Base-by-base conservation (phyloP, 2,888 invertebrate species). In the Ctena decussata region DNA sequence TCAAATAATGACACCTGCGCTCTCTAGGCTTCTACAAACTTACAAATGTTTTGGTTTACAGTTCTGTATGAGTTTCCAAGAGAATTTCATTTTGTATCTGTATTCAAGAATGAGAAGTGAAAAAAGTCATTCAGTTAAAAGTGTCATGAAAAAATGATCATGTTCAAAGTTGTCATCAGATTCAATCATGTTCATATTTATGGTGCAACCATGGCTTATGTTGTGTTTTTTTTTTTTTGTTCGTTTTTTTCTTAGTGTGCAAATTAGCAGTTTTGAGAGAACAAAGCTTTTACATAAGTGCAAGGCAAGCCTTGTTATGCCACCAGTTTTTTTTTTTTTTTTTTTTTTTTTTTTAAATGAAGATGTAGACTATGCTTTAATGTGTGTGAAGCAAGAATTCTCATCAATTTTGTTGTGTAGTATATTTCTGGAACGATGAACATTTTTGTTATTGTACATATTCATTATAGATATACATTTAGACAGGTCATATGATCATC, bases 401-500 rank as follows among this genome's bases (percentile, higher is more conserved):
- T 35, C 65, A 65, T 35, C 11, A 65, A 35, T 65, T 65, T 65
- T 35, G 35, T 65, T 65, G 65, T 65, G 65, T 65, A 65, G 65
- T 21, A 57, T 57, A 57, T 57, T 65, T 65, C 65, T 65, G 65
- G 30, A 65, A 65, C 5, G 65, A 65, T 39, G 44, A 12, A 44
- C 41, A 71, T 41, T 72, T 72, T 72, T 46, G 72, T 72, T 72
- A 72, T 46, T 72, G 72, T 72, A 72, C 72, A 72, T 41, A 72
- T 21, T 44, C 46, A 41, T 44, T 72, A 72, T 41, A 72, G 44
- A 72, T 72, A 32, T 72, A 72, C 72, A 72, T 72, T 72, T 72
- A 72, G 72, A 44, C 72, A 65, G 65, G 65, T 65, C 65, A 65
- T 65, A 30, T 35, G 65, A 65, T 82, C 87, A 80, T 83, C 87